Percentiles rank a stretch among this genome's conserved stretches.
These are phyloP conservation scores for Drosophila bunnanda DNA, from an alignment of 2,888 invertebrate genomes.

Conservation along the genomic window DNA sequence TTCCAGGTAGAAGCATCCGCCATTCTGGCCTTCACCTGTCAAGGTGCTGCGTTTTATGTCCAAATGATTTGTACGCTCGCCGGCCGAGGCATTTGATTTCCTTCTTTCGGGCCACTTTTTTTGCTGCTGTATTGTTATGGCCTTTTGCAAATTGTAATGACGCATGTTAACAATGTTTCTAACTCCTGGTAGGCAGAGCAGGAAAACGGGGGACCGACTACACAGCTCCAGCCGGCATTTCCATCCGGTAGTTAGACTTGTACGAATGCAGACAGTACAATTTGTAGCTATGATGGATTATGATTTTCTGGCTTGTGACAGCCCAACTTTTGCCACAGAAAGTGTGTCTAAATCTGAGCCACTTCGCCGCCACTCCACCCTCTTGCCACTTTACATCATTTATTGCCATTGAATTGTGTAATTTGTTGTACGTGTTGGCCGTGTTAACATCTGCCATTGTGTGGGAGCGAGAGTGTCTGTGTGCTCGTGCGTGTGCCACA, in stretches of 20 bases:
- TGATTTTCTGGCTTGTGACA: conserved; percentile 67
- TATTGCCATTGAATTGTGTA: conserved; percentile 65
- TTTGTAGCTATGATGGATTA: conserved; percentile 74
- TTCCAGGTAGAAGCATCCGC: not conserved
- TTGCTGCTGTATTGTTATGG: conserved; percentile 48
- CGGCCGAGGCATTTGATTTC: conserved; percentile 66
- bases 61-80: conserved; percentile 73
- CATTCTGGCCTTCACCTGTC: conserved; percentile 43
- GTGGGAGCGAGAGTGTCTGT: conserved; percentile 8
- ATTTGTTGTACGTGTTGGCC: conserved; percentile 54
- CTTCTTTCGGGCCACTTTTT: conserved; percentile 34
- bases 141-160: conserved; percentile 81
- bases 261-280: conserved; percentile 51
- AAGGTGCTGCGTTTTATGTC: conserved; percentile 78
- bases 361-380: not conserved
- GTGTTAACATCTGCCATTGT: conserved; percentile 23
- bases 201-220: conserved; percentile 17
- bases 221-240: conserved; percentile 19
- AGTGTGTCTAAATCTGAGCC: conserved; percentile 20
- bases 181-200: not conserved
- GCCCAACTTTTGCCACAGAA: conserved; percentile 45
- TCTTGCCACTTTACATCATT: conserved; percentile 54
- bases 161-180: conserved; percentile 81
- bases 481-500: conserved; percentile 12
- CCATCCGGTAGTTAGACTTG: conserved; percentile 42